Evolutionary conservation across 2,797 vertebrate genomes (phyloP), one percentile per base, ranked within the genome.

Genomic region (Brachyrhaphis roseni): DNA sequence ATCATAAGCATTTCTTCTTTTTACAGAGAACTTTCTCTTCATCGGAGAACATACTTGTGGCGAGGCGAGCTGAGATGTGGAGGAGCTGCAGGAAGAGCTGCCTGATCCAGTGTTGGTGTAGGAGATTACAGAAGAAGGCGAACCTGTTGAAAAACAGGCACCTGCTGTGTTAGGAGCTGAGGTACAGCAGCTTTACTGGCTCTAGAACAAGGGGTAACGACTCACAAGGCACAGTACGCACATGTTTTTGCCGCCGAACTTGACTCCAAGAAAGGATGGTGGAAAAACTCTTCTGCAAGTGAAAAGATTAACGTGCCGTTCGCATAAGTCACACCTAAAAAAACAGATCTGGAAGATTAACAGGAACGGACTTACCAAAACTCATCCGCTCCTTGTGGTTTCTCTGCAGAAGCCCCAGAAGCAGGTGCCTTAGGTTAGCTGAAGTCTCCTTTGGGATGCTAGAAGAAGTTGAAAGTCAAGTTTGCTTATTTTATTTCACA

Each of bases 371-470:
- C 94, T 96, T 92, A 99, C 98, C 97, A 0, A 99, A 99, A 86
- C 96, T 96, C 94, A 99, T 97, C 59, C 98, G 96, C 62, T 99
- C 96, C 82, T 94, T 96, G 77, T 97, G 96, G 85, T 97, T 99
- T 20, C 97, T 97, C 91, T 97, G 97, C 71, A 99, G 82, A 74
- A 99, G 96, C 7, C 98, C 96, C 84, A 97, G 90, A 15, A 99
- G 95, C 51, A 99, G 95, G 84, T 98, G 96, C 81, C 96, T 95
- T 74, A 99, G 93, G 23, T 97, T 95, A 76, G 92, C 89, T 0
- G 98, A 99, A 0, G 98, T 99, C 94, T 98, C 98, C 79, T 98
- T 96, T 18, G 98, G 98, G 94, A 99, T 97, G 90, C 98, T 99
- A 94, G 12, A 66, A 83, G 84, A 82, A 78, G 5, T 82, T 23